Evolutionary conservation across 2,888 invertebrate species (phyloP).

Genomic region (Drosophila nr. perissopoda): DNA sequence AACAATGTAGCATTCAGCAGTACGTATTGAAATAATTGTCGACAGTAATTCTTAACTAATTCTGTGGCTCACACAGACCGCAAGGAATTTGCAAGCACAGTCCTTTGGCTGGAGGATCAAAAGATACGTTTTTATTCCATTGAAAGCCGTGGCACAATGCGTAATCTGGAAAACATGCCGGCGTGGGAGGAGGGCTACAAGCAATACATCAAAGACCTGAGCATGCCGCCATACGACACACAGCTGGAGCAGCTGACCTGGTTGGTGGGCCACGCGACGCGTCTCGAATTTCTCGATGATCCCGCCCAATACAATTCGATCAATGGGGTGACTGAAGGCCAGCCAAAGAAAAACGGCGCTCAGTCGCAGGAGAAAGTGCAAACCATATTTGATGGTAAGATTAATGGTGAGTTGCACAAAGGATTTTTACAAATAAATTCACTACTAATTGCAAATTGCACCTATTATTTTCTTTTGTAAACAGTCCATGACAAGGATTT

Average conservation of each 20-base stretch:
- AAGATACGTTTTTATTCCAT: constrained; percentile 95
- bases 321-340: constrained; percentile 87
- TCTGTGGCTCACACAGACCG: constrained; percentile 87
- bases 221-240: constrained; percentile 89
- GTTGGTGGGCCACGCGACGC: constrained; percentile 93
- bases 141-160: constrained; percentile 91
- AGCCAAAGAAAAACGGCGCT: constrained; percentile 86
- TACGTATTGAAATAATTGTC: constrained; percentile 83
- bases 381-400: constrained; percentile 92
- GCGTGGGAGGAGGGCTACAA: constrained; percentile 90
- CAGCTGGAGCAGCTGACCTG: constrained; percentile 92
- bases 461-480: constrained; percentile 1
- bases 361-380: constrained; percentile 86
- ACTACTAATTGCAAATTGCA: not conserved
- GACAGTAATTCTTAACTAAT: not conserved
- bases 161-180: constrained; percentile 88
- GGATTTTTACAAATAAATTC: not conserved
- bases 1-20: constrained; percentile 90
- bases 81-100: constrained; percentile 91
- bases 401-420: constrained; percentile 89
- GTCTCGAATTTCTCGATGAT: constrained; percentile 92
- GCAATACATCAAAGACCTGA: constrained; percentile 91
- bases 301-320: constrained; percentile 90
- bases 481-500: constrained; percentile 94
- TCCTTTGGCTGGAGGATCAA: constrained; percentile 97